phyloP scores from a whole-genome alignment of 2,113 vertebrate species.

The Cryptotis parvus region DNA sequence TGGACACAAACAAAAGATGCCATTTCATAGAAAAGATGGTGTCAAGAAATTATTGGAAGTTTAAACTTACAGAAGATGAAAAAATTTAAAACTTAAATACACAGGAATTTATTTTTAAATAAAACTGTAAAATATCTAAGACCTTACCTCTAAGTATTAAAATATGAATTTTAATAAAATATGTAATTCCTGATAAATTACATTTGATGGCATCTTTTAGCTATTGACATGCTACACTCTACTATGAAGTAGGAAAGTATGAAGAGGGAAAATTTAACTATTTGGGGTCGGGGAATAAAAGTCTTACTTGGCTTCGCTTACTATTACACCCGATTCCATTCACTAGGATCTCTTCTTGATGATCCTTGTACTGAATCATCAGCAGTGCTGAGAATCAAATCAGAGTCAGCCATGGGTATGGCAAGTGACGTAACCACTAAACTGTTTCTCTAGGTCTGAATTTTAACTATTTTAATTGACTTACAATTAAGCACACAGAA shows the following conservation, averaged over 20 bases:
- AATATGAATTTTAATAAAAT: too few relatives aligned
- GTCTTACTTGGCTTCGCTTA: too few relatives aligned
- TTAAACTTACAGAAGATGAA: not conserved
- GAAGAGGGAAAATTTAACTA: not conserved
- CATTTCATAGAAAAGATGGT: conserved; percentile 9
- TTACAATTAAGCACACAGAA: conserved; percentile 16
- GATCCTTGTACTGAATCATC: too few relatives aligned
- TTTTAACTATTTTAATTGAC: not conserved
- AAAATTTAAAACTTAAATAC: conserved; percentile 45
- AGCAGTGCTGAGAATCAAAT: too few relatives aligned
- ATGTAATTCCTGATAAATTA: not conserved
- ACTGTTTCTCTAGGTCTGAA: not conserved
- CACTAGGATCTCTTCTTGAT: too few relatives aligned
- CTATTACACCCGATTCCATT: too few relatives aligned
- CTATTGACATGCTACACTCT: not conserved
- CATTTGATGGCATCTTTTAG: conserved; percentile 4
- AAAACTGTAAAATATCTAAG: conserved; percentile 35
- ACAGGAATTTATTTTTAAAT: not conserved
- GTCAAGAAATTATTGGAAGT: not conserved
- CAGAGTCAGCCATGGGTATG: too few relatives aligned
- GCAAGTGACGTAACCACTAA: too few relatives aligned
- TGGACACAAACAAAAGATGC: not conserved
- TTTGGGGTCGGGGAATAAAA: not conserved
- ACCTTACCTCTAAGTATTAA: conserved; percentile 40
- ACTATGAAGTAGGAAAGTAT: not conserved